Base-by-base conservation (phyloP, 1,140 invertebrate species). In the Samia ricini region DNA sequence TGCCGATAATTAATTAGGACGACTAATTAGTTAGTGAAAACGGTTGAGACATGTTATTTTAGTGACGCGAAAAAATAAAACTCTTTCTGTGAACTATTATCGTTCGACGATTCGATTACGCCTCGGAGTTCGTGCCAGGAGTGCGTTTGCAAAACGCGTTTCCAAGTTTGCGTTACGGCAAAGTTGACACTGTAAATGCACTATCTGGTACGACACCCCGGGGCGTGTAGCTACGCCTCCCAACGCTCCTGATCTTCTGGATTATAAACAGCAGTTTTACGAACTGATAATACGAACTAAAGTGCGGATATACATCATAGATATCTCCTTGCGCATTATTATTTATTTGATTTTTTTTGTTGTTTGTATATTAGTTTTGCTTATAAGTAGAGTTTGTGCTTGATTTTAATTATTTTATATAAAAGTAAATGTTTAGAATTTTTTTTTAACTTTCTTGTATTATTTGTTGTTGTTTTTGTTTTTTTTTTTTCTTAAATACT, bases 161-260 rank as follows among this genome's bases (percentile, higher is more conserved):
- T 74, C 80, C 85, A 78, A 91, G 77, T 89, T 88, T 88, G 83
- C 83, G 71, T 85, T 85, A 76, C 72, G 68, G 80, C 85, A 90
- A 93, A 93, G 92, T 94, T 94, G 93, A 94, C 76, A 89, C 93
- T 98, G 97, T 98, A 98, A 98, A 98, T 98, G 97, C 97, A 98
- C 97, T 97, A 97, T 98, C 97, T 98, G 97, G 97, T 98, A 98
- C 97, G 97, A 97, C 96, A 98, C 94, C 94, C 93, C 92, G 92
- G 88, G 85, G 88, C 89, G 92, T 91, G 85, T 91, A 77, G 75
- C 87, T 67, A 75, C 87, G 81, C 71, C 80, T 74, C 79, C 74
- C 87, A 68, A 75, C 87, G 81, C 71, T 81, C 75, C 79, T 75
- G 71, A 76, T 68, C 78, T 69, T 64, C 75, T 64, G 69, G 74